These are phyloP conservation scores for Malurus melanocephalus DNA, from an alignment of 2,113 vertebrate genomes.

Conservation along the genomic window DNA sequence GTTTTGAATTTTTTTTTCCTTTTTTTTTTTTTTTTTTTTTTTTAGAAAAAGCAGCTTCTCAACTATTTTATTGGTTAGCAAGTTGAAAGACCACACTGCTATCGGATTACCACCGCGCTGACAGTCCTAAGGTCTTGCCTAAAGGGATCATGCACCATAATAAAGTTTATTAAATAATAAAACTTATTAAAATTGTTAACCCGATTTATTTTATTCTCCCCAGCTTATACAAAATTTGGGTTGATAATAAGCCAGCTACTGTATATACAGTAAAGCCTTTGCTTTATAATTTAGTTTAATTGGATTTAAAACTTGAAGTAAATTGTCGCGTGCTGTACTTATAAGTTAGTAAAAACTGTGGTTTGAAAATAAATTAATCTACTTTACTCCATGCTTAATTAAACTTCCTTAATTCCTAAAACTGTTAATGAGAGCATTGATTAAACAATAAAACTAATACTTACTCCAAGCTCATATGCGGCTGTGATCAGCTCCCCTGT, in stretches of 20 bases:
- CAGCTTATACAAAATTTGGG: constrained; percentile 98
- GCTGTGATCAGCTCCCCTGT: constrained; percentile 99
- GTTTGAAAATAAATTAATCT: constrained; percentile 99
- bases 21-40: not conserved
- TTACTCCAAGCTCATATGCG: constrained; percentile 99
- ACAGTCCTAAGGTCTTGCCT: constrained; percentile 95
- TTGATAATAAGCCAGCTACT: constrained; percentile 98
- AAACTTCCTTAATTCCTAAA: constrained; percentile 99
- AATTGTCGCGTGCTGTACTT: constrained; percentile 99
- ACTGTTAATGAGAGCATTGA: constrained; percentile 99
- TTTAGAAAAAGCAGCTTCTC: constrained; percentile 29
- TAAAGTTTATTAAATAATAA: constrained; percentile 99
- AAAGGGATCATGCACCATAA: constrained; percentile 98
- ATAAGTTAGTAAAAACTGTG: constrained; percentile 99
- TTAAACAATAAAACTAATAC: constrained; percentile 99
- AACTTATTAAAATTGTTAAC: constrained; percentile 99
- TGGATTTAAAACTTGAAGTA: constrained; percentile 99
- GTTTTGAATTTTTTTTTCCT: not conserved
- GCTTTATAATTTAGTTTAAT: constrained; percentile 99
- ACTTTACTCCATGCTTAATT: constrained; percentile 99
- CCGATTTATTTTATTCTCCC: constrained; percentile 99
- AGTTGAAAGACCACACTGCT: constrained; percentile 91
- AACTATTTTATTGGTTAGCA: constrained; percentile 68
- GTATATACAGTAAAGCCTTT: constrained; percentile 98
- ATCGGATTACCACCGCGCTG: constrained; percentile 93